These are phyloP conservation scores for Drosophila cyrtoloma DNA, from an alignment of 2,888 invertebrate genomes.

Conservation along the genomic window DNA sequence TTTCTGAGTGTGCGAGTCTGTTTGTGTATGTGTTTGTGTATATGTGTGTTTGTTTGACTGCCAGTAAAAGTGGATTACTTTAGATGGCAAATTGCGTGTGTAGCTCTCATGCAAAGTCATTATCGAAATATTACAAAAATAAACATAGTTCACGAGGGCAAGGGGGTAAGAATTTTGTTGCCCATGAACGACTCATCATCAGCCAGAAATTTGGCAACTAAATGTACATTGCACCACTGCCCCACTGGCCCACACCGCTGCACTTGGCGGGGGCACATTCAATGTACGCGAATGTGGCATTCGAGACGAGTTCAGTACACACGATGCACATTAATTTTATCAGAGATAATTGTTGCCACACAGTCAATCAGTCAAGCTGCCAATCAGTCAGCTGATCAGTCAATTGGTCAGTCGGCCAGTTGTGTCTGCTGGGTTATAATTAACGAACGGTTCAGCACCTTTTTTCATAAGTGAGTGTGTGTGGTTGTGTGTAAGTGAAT, in stretches of 20 bases:
- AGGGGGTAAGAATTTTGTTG: background rate
- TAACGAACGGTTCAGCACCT: constrained; percentile 47
- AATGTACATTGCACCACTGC: constrained; percentile 8
- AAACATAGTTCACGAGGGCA: constrained; percentile 3
- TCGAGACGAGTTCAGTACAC: constrained; percentile 43
- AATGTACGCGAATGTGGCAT: constrained; percentile 54
- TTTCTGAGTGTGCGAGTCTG: background rate
- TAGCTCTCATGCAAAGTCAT: constrained; percentile 18
- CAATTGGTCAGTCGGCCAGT: constrained; percentile 32
- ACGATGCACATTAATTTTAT: constrained; percentile 65
- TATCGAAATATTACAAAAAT: constrained; percentile 41
- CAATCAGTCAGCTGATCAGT: constrained; percentile 17
- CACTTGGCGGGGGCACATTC: constrained; percentile 30
- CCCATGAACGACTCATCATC: constrained; percentile 22
- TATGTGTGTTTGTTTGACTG: constrained; percentile 14
- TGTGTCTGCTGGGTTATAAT: constrained; percentile 55
- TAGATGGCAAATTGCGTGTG: constrained; percentile 46
- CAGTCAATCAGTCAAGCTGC: constrained; percentile 21
- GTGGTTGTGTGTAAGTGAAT: constrained; percentile 45
- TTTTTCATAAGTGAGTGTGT: constrained; percentile 7
- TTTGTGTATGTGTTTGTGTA: background rate
- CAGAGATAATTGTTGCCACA: constrained; percentile 45
- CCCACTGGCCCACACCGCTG: constrained; percentile 13
- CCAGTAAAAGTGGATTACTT: constrained; percentile 65
- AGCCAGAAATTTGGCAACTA: constrained; percentile 35